Evolutionary conservation across 2,113 vertebrate species (phyloP), one percentile per base, ranked within the genome.

Genomic region (Carettochelys insculpta): DNA sequence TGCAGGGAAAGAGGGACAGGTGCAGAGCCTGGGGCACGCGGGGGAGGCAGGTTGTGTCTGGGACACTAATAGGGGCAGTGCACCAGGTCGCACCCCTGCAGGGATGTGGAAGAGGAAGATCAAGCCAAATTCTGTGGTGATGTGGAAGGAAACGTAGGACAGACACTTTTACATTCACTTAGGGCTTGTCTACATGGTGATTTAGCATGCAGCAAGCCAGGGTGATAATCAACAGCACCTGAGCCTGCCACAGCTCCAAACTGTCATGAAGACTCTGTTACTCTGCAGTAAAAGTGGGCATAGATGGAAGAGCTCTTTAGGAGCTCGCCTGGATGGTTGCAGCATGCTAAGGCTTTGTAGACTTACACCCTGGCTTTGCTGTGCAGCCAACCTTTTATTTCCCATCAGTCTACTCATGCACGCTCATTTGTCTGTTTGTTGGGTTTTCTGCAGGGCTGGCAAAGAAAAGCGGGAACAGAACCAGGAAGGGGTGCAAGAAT

Each of bases 371-470:
- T 34, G 58, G 58, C 31, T 61, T 61, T 16, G 19, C 14, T 17
- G 58, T n/a, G 31, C 19, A 65, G 58, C 16, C 31, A 65, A 65
- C 31, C 58, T n/a, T n/a, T 65, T 16, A 4, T 65, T 65, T 31
- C 48, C 0, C 0, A 25, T 1, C 25, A 29, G 27, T 4, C 52
- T 34, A 45, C 2, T 80, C 52, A 20, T 79, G 43, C 8, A 0
- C 0, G 78, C 58, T 50, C 85, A 52, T 27, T 48, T 86, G 52
- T 61, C 34, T 20, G 79, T 45, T 73, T 68, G 16, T 31, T 65
- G 84, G 1, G 2, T 24, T 71, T 2, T 78, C 87, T 38, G 51
- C 6, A 54, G 47, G 71, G 61, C 85, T 92, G 78, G 2, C 47
- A 48, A 29, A 1, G 17, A 5, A 4, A 2, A 16, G 25, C 83